Conservation (phyloP, 1,140 invertebrate species). For the Drosophila teissieri region DNA sequence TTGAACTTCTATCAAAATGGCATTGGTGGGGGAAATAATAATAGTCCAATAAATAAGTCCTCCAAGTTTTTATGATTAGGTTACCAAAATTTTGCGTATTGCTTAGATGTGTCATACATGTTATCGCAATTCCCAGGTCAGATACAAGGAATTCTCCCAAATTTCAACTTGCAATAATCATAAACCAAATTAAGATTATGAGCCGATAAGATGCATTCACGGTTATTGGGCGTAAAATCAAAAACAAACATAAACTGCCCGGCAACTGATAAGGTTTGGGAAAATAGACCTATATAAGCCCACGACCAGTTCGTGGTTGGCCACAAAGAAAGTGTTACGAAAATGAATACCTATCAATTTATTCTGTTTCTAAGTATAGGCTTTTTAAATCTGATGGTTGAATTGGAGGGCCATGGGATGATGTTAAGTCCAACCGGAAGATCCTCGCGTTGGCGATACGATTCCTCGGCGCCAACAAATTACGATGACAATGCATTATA, state of each 20-base stretch:
- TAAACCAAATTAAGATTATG: slow-evolving; percentile 43
- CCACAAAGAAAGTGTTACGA: slow-evolving; percentile 40
- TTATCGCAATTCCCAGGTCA: slow-evolving; percentile 26
- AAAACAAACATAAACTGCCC: slow-evolving; percentile 31
- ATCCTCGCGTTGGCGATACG: slow-evolving; percentile 88
- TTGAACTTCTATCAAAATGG: slow-evolving; percentile 38
- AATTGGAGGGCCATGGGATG: slow-evolving; percentile 87
- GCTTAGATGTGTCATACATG: slow-evolving; percentile 50
- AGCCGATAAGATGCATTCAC: slow-evolving; percentile 45
- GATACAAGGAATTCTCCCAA: slow-evolving; percentile 54
- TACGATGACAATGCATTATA: slow-evolving; percentile 88
- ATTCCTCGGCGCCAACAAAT: slow-evolving; percentile 86
- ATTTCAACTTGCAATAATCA: slow-evolving; percentile 35
- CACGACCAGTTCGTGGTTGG: neutral
- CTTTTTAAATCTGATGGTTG: slow-evolving; percentile 1
- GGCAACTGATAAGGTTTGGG: slow-evolving; percentile 36
- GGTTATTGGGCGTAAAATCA: slow-evolving; percentile 37
- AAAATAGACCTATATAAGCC: slow-evolving; percentile 59
- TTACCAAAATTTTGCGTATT: slow-evolving; percentile 22
- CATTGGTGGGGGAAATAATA: slow-evolving; percentile 26
- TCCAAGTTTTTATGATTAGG: slow-evolving; percentile 33
- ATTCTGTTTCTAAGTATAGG: slow-evolving; percentile 22
- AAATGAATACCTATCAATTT: slow-evolving; percentile 39
- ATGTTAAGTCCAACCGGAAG: slow-evolving; percentile 88
- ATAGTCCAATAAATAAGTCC: slow-evolving; percentile 11